Conservation (phyloP, 2,797 vertebrate genomes). For the Kryptopterus vitreolus region DNA sequence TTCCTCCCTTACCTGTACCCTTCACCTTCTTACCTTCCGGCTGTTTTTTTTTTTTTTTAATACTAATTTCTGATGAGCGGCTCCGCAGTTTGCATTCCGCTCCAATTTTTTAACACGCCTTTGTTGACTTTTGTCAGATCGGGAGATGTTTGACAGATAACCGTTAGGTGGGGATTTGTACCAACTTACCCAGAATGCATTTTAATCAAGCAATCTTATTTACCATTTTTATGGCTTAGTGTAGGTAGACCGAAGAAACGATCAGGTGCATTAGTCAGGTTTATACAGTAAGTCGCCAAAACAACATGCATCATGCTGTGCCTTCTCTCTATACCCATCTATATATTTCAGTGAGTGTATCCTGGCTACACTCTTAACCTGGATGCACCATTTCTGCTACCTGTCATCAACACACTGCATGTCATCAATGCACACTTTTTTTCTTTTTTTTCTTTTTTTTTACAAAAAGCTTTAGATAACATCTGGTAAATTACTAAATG, state of each 20-base stretch:
- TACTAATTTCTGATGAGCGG: conserved; percentile 8
- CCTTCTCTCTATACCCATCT: not conserved
- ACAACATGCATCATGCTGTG: not conserved
- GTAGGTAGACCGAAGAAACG: not conserved
- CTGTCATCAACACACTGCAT: not conserved
- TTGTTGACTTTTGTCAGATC: conserved; percentile 23
- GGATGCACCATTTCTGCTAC: not conserved
- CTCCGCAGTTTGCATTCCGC: not conserved
- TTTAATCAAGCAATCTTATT: not conserved
- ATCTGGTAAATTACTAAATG: not conserved
- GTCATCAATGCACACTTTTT: too few relatives aligned
- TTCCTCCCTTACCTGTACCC: conserved; percentile 26
- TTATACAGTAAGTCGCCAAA: not conserved
- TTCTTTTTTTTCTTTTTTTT: not conserved
- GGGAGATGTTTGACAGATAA: not conserved
- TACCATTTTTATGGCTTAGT: not conserved
- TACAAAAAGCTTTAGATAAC: conserved; percentile 3
- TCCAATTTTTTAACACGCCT: not conserved
- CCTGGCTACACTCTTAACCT: not conserved
- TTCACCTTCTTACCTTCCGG: conserved; percentile 14
- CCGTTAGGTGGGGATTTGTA: not conserved
- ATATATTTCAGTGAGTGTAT: not conserved
- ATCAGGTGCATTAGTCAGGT: not conserved
- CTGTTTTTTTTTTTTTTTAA: not conserved
- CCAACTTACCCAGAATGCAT: not conserved